Evolutionary conservation across 2,113 vertebrate genomes (phyloP).

Genomic region (Redunca redunca): DNA sequence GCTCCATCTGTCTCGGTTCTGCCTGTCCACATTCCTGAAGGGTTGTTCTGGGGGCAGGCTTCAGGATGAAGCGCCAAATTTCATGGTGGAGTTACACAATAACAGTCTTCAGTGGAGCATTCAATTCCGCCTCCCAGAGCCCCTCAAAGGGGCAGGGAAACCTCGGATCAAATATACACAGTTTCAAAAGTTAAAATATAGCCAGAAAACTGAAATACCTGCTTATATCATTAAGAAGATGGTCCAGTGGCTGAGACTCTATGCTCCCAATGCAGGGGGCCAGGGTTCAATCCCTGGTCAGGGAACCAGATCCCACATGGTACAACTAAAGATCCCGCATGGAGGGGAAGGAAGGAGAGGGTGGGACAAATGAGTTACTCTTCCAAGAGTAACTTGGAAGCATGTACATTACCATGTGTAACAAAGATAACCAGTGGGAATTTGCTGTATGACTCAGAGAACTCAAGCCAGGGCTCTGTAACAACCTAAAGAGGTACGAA

Average conservation of each 20-base stretch:
- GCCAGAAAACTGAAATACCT: background rate
- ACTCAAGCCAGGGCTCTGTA: background rate
- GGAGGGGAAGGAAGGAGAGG: background rate
- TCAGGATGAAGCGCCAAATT: background rate
- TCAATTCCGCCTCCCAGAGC: background rate
- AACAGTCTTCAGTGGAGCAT: background rate
- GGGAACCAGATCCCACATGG: background rate
- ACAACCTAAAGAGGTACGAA: background rate
- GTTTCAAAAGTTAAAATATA: background rate
- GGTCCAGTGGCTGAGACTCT: background rate
- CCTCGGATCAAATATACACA: background rate
- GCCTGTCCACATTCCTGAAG: background rate
- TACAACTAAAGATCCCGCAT: background rate
- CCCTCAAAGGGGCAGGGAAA: background rate
- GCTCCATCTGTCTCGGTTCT: slow-evolving; percentile 32
- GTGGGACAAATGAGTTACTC: background rate
- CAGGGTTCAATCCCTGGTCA: background rate
- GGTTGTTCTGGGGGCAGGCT: background rate
- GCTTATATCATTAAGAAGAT: background rate
- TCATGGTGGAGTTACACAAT: background rate
- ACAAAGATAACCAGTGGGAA: background rate
- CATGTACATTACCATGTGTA: background rate
- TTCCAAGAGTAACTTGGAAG: background rate
- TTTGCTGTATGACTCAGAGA: background rate
- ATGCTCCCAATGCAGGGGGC: background rate